Percentiles rank a stretch among this genome's conserved stretches.
Conservation (phyloP, 2,888 invertebrate species). For the Eudasyphora cyanicolor region DNA sequence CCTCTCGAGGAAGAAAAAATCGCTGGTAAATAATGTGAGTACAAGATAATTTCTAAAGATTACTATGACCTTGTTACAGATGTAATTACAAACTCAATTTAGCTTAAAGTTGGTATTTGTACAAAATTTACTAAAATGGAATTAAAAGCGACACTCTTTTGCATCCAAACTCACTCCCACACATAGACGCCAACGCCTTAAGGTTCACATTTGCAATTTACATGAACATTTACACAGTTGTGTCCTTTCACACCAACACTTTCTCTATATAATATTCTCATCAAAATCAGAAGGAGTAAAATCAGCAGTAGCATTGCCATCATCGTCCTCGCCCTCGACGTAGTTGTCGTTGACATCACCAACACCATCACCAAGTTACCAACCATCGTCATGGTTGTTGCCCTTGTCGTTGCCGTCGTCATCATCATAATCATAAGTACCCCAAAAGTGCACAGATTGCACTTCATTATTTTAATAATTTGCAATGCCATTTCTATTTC, state of each 20-base stretch:
- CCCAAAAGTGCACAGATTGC: constrained; percentile 59
- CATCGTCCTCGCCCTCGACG: constrained; percentile 8
- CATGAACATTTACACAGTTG: neutral
- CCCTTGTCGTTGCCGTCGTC: neutral
- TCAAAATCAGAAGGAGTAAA: too few species aligned
- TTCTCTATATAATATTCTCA: too few species aligned
- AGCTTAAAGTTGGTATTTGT: constrained; percentile 44
- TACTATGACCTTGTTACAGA: constrained; percentile 56
- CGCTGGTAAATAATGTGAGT: neutral
- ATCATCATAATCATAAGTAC: constrained; percentile 43
- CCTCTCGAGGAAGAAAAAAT: neutral
- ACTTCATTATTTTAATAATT: constrained; percentile 64
- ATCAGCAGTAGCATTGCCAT: neutral
- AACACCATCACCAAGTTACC: neutral
- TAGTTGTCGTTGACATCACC: neutral
- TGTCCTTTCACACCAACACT: constrained; percentile 20
- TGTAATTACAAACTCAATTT: constrained; percentile 58
- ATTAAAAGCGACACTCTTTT: neutral
- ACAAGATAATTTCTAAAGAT: constrained; percentile 27
- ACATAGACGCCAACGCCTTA: too few species aligned
- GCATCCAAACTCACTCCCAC: neutral
- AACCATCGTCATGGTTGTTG: neutral
- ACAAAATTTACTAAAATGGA: constrained; percentile 30
- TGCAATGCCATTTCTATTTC: constrained; percentile 62
- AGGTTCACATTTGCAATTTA: neutral